A percentile compares a stretch with the other conserved stretches of the same genome.
phyloP scores from a whole-genome alignment of 1,140 invertebrate genomes.

The Temnothorax longispinosus region DNA sequence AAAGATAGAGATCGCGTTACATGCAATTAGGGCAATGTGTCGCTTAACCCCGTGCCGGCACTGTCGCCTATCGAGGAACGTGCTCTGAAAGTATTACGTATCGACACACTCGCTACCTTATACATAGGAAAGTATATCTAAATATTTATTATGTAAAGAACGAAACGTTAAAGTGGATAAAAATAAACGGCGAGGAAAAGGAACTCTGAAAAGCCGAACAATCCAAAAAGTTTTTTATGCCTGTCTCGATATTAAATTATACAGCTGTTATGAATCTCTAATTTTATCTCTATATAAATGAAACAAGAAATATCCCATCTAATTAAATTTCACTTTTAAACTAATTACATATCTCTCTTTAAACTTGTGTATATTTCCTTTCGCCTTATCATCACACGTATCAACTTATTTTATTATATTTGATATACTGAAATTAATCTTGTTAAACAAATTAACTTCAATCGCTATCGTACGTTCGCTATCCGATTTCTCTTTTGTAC shows the following conservation, averaged over 20 bases:
- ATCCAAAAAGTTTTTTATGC: background rate
- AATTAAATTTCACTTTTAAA: background rate
- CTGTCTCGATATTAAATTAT: background rate
- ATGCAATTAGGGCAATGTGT: conserved; percentile 54
- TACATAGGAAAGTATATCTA: background rate
- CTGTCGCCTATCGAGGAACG: conserved; percentile 31
- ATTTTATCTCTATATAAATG: background rate
- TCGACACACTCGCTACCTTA: background rate
- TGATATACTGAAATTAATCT: conserved; percentile 4
- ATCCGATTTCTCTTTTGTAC: conserved; percentile 8
- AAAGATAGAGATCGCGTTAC: conserved; percentile 22
- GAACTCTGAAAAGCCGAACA: background rate
- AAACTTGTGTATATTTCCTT: background rate
- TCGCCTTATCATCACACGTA: background rate
- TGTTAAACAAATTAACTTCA: background rate
- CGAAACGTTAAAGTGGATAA: background rate
- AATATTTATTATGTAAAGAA: background rate
- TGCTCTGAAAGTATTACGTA: conserved; percentile 16
- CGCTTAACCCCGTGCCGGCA: conserved; percentile 29
- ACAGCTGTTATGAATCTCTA: background rate
- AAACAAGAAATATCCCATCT: background rate
- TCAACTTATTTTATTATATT: background rate
- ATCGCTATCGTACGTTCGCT: background rate
- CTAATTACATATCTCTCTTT: background rate
- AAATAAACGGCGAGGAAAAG: background rate